phyloP scores from a whole-genome alignment of 1,140 invertebrate species.

The Drosophila subpulchrella region DNA sequence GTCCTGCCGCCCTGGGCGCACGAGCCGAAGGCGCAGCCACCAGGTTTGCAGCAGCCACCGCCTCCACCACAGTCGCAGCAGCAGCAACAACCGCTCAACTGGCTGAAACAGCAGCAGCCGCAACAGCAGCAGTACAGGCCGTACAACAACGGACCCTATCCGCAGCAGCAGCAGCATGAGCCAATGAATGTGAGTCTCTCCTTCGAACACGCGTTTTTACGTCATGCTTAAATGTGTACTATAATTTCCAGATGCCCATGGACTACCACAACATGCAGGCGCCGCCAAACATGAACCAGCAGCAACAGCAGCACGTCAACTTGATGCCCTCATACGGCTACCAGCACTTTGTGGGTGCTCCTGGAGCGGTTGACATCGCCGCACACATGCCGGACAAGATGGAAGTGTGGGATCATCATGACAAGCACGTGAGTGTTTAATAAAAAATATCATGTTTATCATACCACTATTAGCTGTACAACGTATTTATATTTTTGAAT shows the following conservation, averaged over 20 bases:
- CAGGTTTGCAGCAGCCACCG: slow-evolving; percentile 63
- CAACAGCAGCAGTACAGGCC: slow-evolving; percentile 67
- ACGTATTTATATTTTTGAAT: no score
- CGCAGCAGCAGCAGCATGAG: slow-evolving; percentile 75
- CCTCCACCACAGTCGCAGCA: slow-evolving; percentile 55
- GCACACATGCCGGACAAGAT: slow-evolving; percentile 77
- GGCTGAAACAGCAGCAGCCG: slow-evolving; percentile 69
- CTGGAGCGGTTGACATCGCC: slow-evolving; percentile 57
- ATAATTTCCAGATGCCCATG: slow-evolving; percentile 71
- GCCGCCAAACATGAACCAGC: slow-evolving; percentile 63
- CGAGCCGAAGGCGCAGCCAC: slow-evolving; percentile 63
- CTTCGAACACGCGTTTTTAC: background rate
- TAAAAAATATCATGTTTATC: background rate
- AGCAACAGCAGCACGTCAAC: slow-evolving; percentile 68
- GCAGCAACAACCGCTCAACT: slow-evolving; percentile 62
- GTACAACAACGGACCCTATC: slow-evolving; percentile 74
- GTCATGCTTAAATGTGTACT: background rate
- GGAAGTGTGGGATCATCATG: slow-evolving; percentile 83
- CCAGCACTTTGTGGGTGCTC: slow-evolving; percentile 73
- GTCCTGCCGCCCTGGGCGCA: slow-evolving; percentile 56
- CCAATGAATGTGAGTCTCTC: slow-evolving; percentile 73
- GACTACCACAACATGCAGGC: slow-evolving; percentile 79
- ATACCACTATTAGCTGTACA: no score
- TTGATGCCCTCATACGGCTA: slow-evolving; percentile 76
- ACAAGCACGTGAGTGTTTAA: slow-evolving; percentile 76